Conservation (phyloP, 2,113 vertebrate species). For the Mionectes macconnelli region DNA sequence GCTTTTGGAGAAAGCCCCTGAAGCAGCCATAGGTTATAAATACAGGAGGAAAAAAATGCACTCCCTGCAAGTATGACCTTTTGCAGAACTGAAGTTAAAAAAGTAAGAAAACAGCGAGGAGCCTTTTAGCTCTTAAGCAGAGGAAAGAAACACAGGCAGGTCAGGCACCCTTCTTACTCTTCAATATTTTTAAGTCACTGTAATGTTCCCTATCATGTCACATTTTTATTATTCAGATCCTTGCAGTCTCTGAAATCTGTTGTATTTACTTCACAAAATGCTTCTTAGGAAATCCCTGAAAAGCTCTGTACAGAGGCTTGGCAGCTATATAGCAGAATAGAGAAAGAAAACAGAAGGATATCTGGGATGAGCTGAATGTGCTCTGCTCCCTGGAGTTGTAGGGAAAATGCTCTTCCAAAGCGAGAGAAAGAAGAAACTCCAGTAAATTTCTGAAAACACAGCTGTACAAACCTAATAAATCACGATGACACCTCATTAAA, state of each 20-base stretch:
- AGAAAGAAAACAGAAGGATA: background rate
- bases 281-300: background rate
- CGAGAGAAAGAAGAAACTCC: background rate
- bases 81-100: background rate
- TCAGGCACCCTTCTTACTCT: background rate
- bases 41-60: background rate
- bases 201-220: background rate
- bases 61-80: background rate
- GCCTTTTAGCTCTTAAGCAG: background rate
- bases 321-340: background rate
- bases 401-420: background rate
- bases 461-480: constrained; percentile 52
- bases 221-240: background rate
- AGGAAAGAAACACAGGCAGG: background rate
- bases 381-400: background rate
- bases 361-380: background rate
- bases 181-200: background rate
- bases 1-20: background rate
- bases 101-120: background rate
- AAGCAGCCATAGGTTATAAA: background rate
- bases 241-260: background rate
- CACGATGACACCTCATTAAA: constrained; percentile 44
- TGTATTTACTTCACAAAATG: background rate
- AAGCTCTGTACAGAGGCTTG: background rate
- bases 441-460: constrained; percentile 14